Evolutionary conservation across 2,888 invertebrate species (phyloP).

Genomic region (Sphaerophoria taeniata): DNA sequence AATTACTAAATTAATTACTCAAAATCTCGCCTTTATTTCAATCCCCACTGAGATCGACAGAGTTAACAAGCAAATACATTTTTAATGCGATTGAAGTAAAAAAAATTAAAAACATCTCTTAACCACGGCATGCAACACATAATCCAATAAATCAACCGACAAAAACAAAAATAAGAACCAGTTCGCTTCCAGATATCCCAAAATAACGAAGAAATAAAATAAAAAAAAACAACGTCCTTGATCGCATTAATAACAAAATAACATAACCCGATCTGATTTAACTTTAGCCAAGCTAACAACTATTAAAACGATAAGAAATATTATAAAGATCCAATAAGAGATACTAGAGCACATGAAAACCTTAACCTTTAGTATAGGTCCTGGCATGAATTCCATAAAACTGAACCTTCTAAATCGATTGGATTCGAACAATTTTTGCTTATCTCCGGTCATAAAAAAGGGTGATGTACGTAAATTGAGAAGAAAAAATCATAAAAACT

Average conservation of each 20-base stretch:
- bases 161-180: not conserved
- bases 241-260: slow-evolving; percentile 2
- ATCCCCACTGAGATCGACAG: not conserved
- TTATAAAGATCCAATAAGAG: not conserved
- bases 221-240: not conserved
- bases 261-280: slow-evolving; percentile 14
- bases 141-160: not conserved
- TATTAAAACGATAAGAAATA: not conserved
- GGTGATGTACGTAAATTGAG: too few species aligned
- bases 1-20: slow-evolving; percentile 1
- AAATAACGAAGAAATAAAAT: not conserved
- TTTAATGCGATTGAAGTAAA: not conserved
- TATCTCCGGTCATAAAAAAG: not conserved
- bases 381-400: not conserved
- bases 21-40: not conserved
- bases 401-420: not conserved
- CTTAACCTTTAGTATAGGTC: not conserved
- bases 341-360: not conserved
- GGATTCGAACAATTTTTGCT: not conserved
- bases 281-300: not conserved
- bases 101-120: not conserved
- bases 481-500: too few species aligned
- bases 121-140: not conserved
- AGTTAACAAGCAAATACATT: slow-evolving; percentile 8
- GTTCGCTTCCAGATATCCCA: not conserved